Base-by-base conservation (phyloP, 2,113 vertebrate genomes). In the Gavia stellata region DNA sequence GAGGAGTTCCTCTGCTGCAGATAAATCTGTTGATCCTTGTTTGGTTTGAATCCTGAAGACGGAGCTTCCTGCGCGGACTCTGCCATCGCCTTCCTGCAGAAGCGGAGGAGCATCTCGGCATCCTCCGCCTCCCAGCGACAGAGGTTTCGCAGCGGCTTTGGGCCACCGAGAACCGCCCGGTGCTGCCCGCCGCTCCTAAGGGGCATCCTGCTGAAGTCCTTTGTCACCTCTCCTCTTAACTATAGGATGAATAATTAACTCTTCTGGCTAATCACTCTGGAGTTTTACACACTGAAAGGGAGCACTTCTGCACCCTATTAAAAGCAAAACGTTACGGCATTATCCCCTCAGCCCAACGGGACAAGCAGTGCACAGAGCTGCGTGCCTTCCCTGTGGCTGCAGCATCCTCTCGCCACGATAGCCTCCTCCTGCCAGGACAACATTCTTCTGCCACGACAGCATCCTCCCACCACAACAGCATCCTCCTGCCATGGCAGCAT, bases 341-440 rank as follows among this genome's bases (percentile, higher is more conserved):
- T n/a, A 12, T 21, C 67, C 15, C 26, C 58, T 36, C 0, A 2
- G 36, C 33, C 12, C 0, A 5, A 16, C 0, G 25, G 80, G 53
- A 28, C 23, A 33, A 59, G 29, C 0, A 0, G 4, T 7, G 53
- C 1, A 0, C 53, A 33, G 45, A 59, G 72, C 53, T 2, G 1
- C 0, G 1, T 31, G 81, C 12, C 53, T 52, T 50, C 53, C 45
- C 6, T 2, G 42, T 13, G 31, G 10, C 36, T 9, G 6, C 58
- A 56, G 56, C 56, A 10, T 44, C 42, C 21, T 38, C 40, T 25
- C 2, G 12, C 17, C 47, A 49, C 6, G 13, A 10, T 3, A 25
- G 45, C 58, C 38, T 78, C 75, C 25, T 62, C 13, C 53, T 4
- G 3, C 14, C 31, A 6, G 1, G 3, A 0, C 10, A 40, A 24